These are phyloP conservation scores for Drosophila neutralis DNA, from an alignment of 2,888 invertebrate genomes.

Conservation along the genomic window DNA sequence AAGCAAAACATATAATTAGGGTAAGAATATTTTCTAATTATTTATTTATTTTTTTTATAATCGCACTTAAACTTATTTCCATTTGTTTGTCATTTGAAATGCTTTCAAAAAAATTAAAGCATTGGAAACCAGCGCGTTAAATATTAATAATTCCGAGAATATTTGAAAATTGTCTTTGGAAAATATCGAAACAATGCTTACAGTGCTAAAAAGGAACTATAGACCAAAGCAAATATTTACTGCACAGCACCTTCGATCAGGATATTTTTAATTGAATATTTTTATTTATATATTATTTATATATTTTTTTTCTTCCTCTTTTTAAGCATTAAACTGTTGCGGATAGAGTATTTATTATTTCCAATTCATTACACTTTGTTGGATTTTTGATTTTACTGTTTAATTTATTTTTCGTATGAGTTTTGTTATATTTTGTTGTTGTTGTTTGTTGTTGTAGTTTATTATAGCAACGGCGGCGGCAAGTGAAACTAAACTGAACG, in stretches of 20 bases:
- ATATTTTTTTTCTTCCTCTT: background rate
- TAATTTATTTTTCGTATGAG: conserved; percentile 38
- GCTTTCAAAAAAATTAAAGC: background rate
- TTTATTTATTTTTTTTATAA: background rate
- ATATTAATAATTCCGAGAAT: background rate
- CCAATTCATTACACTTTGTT: conserved; percentile 1
- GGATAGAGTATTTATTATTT: conserved; percentile 38
- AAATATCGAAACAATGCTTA: background rate
- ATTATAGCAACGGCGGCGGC: conserved; percentile 68
- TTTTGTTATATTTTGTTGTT: conserved; percentile 30
- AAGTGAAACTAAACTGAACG: conserved; percentile 73
- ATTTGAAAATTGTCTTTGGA: background rate
- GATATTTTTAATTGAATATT: background rate
- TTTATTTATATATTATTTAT: background rate
- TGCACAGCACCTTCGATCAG: background rate
- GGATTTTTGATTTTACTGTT: conserved; percentile 7
- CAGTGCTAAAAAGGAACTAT: background rate
- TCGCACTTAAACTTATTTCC: background rate
- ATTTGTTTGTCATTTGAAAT: background rate
- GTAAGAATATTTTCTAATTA: background rate
- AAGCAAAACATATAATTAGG: too few relatives aligned
- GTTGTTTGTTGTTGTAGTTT: conserved; percentile 29
- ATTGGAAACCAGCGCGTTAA: background rate
- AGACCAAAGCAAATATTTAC: background rate
- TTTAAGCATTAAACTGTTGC: background rate